Base-by-base conservation (phyloP, 2,888 invertebrate genomes). In the Gasteruption jaculator region DNA sequence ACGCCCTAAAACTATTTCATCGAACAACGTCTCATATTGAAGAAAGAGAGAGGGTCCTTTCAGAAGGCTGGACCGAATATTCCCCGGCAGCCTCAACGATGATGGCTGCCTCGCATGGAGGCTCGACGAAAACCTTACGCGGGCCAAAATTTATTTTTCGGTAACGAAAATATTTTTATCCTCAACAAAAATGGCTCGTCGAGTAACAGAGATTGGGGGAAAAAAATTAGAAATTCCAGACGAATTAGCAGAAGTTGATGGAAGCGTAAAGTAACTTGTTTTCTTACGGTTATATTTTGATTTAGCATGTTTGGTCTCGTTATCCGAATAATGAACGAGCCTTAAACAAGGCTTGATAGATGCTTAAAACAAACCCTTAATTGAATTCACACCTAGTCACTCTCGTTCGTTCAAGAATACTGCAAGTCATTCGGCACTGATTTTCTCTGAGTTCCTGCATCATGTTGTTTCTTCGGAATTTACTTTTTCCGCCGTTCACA, bases 351-450 rank as follows among this genome's bases (percentile, higher is more conserved):
- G 53, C 53, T 55, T 63, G 67, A 64, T 67, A 63, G 63, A 67
- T 61, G 63, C 60, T 64, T 57, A 56, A 62, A 66, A 55, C 61
- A 55, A 54, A 56, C 57, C 61, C 64, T 61, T 68, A 67, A 69
- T 69, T 68, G 66, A 69, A 68, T 69, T 68, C 61, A 64, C 65
- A 69, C 66, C 67, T 59, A 64, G 65, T 61, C 63, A 61, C 58
- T 65, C 57, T 51, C 57, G 52, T 53, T 54, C 56, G 56, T 50
- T 58, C 56, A 52, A 53, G 53, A 68, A 68, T 56, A 48, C 40
- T 38, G 58, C 63, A 46, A 68, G 68, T 69, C 69, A 69, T 56
- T 54, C 60, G 48, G 48, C 60, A 58, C 63, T 64, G 69, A 65
- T 68, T 68, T 55, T 61, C 63, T 61, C 49, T 53, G 45, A 50